These are phyloP conservation scores for Sebastes nivosus DNA, from an alignment of 2,797 vertebrate species.

Conservation along the genomic window DNA sequence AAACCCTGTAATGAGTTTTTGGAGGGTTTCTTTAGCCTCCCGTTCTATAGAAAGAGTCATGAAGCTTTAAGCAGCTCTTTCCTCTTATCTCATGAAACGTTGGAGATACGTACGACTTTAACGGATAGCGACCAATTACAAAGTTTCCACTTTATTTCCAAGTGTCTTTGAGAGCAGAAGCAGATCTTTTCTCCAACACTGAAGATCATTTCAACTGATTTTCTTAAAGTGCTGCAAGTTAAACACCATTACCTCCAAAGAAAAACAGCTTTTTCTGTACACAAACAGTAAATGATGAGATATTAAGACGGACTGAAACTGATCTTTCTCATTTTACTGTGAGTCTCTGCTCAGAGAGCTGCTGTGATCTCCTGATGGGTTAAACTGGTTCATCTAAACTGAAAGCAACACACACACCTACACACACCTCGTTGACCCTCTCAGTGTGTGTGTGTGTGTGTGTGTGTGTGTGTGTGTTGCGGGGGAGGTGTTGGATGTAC, in stretches of 20 bases:
- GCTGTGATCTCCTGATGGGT: neutral
- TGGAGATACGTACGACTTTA: neutral
- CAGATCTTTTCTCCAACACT: neutral
- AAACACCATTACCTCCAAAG: neutral
- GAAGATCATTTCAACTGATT: neutral
- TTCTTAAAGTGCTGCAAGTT: neutral
- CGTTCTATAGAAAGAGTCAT: neutral
- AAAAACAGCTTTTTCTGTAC: neutral
- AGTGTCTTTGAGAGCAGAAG: neutral
- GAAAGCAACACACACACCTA: neutral
- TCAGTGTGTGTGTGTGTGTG: neutral
- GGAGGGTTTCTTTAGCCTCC: neutral
- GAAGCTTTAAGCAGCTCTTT: neutral
- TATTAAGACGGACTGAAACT: neutral
- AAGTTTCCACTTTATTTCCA: neutral
- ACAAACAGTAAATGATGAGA: neutral
- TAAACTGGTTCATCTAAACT: neutral
- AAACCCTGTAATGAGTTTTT: neutral
- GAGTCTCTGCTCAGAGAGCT: neutral
- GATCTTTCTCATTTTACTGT: neutral
- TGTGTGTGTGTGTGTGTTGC: slow-evolving; percentile 10
- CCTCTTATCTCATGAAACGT: neutral
- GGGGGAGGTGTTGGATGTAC: neutral
- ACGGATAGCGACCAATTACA: neutral
- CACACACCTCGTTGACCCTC: neutral